Percentiles rank a stretch among this genome's conserved stretches.
Evolutionary conservation across 2,888 invertebrate species (phyloP).

Genomic region (Caradrina kadenii): DNA sequence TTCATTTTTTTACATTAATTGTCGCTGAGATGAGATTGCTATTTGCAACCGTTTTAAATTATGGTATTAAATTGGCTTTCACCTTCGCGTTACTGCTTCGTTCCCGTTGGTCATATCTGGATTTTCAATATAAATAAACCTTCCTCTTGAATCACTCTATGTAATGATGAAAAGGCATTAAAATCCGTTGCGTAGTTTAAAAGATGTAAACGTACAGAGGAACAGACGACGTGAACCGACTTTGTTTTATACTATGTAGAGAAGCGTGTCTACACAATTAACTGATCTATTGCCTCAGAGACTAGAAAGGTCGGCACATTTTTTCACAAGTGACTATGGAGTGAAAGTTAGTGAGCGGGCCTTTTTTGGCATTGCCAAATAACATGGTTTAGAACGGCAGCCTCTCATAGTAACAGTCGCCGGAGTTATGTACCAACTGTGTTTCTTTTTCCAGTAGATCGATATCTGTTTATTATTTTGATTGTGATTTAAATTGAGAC

Average conservation of each 20-base stretch:
- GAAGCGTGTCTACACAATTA: conserved; percentile 46
- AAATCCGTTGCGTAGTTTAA: too few species aligned
- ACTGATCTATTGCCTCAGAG: conserved; percentile 51
- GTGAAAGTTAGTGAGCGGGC: conserved; percentile 84
- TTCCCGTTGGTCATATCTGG: too few species aligned
- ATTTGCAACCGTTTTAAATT: too few species aligned
- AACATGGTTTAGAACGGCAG: conserved; percentile 71
- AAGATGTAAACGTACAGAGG: too few species aligned
- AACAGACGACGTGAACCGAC: too few species aligned
- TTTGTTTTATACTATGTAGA: background rate
- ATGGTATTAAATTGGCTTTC: too few species aligned
- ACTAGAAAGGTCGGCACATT: conserved; percentile 82
- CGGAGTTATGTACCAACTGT: conserved; percentile 13
- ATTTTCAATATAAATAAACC: too few species aligned
- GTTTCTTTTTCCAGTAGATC: conserved; percentile 36
- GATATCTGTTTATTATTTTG: conserved; percentile 13
- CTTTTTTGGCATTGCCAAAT: conserved; percentile 84
- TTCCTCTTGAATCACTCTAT: too few species aligned
- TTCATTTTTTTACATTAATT: too few species aligned
- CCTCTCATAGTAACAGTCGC: conserved; percentile 61
- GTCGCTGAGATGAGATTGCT: too few species aligned
- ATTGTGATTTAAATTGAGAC: conserved; percentile 2
- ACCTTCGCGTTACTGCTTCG: too few species aligned
- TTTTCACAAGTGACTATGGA: conserved; percentile 80
- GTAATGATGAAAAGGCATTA: too few species aligned